A percentile compares a stretch with the other conserved stretches of the same genome.
Evolutionary conservation across 2,113 vertebrate genomes (phyloP).

Genomic region (Chrysochloris asiatica): DNA sequence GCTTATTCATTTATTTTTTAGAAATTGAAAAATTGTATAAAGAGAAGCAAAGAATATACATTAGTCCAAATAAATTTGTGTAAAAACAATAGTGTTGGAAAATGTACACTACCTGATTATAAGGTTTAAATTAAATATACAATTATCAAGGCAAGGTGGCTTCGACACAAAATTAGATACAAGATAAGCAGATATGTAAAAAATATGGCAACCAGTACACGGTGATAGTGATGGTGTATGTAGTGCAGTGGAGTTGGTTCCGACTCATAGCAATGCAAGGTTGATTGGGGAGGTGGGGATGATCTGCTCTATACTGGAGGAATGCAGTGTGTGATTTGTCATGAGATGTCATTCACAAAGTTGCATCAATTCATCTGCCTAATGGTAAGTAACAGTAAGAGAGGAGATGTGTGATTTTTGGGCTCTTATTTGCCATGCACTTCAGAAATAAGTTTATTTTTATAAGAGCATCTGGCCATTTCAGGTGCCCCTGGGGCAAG

Average conservation of each 20-base stretch:
- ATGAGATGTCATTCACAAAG: slow-evolving; percentile 10
- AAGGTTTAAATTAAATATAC: not conserved
- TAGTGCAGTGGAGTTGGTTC: too few relatives aligned
- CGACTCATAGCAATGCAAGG: too few relatives aligned
- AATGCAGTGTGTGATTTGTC: not conserved
- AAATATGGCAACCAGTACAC: too few relatives aligned
- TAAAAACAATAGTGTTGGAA: not conserved
- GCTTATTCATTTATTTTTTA: not conserved
- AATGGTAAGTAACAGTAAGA: slow-evolving; percentile 28
- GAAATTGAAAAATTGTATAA: not conserved
- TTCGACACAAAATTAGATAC: too few relatives aligned
- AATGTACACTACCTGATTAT: not conserved
- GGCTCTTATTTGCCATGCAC: slow-evolving; percentile 54
- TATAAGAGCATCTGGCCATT: slow-evolving; percentile 76
- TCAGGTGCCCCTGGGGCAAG: slow-evolving; percentile 67
- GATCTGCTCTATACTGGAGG: not conserved
- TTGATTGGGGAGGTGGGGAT: too few relatives aligned
- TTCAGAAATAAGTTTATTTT: slow-evolving; percentile 71
- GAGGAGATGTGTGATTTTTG: slow-evolving; percentile 40
- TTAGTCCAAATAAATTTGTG: not conserved
- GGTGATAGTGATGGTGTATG: too few relatives aligned
- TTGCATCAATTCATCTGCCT: slow-evolving; percentile 6
- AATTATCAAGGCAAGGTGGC: not conserved
- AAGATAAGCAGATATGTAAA: too few relatives aligned
- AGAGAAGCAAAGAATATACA: not conserved